Evolutionary conservation across 1,140 invertebrate genomes (phyloP).

Genomic region (Cyphomyrmex costatus): DNA sequence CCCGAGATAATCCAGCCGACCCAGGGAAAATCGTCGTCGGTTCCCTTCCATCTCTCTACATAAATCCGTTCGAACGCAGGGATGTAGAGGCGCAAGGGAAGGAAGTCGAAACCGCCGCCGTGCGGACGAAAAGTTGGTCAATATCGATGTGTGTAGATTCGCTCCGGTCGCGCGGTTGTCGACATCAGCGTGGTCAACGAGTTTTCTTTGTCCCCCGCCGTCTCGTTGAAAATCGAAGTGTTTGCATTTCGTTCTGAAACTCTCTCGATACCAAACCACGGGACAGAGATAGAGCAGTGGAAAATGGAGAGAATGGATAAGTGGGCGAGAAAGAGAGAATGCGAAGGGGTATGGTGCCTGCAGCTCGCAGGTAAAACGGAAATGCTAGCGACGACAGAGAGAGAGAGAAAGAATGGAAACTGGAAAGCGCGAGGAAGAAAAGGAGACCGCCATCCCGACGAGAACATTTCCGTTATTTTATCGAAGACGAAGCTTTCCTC

Average conservation of each 20-base stretch:
- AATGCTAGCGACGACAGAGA: not conserved
- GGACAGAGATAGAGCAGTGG: not conserved
- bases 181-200: conserved; percentile 59
- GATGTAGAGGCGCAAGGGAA: not conserved
- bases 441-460: conserved; percentile 16
- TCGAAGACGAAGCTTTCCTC: conserved; percentile 18
- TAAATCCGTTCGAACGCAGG: conserved; percentile 54
- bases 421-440: not conserved
- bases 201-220: conserved; percentile 66
- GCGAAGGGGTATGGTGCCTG: not conserved
- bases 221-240: conserved; percentile 71
- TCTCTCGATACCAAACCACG: conserved; percentile 2
- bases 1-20: conserved; percentile 57
- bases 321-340: not conserved
- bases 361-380: conserved; percentile 35
- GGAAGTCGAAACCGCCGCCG: conserved; percentile 34
- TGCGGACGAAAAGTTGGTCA: conserved; percentile 67
- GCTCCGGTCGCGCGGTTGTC: conserved; percentile 64
- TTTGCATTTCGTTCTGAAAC: conserved; percentile 69
- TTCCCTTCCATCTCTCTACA: not conserved
- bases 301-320: not conserved
- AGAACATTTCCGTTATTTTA: conserved; percentile 67
- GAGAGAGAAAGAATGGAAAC: not conserved
- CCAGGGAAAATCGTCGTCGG: conserved; percentile 38
- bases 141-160: conserved; percentile 72